Conservation (phyloP, 2,797 vertebrate genomes). For the Acanthurus lineatus region DNA sequence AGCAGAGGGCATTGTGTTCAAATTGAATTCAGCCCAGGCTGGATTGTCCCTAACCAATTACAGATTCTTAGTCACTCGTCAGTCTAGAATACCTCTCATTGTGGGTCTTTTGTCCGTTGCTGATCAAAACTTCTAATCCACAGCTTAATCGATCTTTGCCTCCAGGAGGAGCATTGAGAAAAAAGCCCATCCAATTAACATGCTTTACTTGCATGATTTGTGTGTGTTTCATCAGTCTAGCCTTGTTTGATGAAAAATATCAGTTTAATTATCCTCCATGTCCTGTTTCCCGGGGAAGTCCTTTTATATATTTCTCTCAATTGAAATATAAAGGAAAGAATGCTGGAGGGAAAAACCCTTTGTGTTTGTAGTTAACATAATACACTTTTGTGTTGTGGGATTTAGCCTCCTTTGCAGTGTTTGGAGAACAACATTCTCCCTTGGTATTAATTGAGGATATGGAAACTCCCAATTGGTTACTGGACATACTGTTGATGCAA, state of each 20-base stretch:
- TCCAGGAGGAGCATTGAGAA: neutral
- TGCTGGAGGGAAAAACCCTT: neutral
- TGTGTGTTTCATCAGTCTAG: conserved; percentile 17
- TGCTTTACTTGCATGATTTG: neutral
- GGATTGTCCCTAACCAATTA: conserved; percentile 52
- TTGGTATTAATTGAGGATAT: too few relatives aligned
- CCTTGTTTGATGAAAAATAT: conserved; percentile 45
- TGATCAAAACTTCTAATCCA: conserved; percentile 38
- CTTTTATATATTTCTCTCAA: conserved; percentile 28
- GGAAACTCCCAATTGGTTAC: too few relatives aligned
- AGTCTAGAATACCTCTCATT: conserved; percentile 31
- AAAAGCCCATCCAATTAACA: neutral
- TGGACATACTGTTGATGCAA: too few relatives aligned
- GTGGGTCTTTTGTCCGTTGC: conserved; percentile 16
- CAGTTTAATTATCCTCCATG: conserved; percentile 46
- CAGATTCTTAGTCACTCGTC: conserved; percentile 40
- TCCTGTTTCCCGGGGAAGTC: conserved; percentile 3
- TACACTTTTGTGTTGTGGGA: neutral
- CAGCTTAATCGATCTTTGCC: conserved; percentile 11
- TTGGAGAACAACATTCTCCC: too few relatives aligned
- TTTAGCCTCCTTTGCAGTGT: conserved; percentile 10
- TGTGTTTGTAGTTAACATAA: conserved; percentile 17
- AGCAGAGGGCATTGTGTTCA: conserved; percentile 66
- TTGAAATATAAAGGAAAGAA: conserved; percentile 24
- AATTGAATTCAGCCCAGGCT: conserved; percentile 59